A percentile compares a stretch with the other conserved stretches of the same genome.
Conservation (phyloP, 2,888 invertebrate genomes). For the Acronicta aceris region DNA sequence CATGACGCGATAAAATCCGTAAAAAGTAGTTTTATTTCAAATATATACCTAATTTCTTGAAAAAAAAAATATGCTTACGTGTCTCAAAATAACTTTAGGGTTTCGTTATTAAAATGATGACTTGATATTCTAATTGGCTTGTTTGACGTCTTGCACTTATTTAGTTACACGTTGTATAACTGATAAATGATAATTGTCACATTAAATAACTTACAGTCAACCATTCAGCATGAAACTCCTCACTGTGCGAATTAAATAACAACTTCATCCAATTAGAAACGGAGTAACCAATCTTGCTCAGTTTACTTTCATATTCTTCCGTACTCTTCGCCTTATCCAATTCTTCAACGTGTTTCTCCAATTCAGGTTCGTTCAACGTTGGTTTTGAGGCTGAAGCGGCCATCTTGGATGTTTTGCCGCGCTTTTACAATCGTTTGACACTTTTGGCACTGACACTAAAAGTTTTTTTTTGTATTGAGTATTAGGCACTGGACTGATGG, state of each 20-base stretch:
- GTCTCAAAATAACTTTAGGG: too few relatives aligned
- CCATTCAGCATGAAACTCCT: slow-evolving; percentile 79
- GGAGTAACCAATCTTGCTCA: slow-evolving; percentile 70
- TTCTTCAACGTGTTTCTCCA: slow-evolving; percentile 71
- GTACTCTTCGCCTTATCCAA: slow-evolving; percentile 66
- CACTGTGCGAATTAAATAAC: slow-evolving; percentile 70
- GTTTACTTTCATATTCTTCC: slow-evolving; percentile 72
- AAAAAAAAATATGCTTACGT: too few relatives aligned
- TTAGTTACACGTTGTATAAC: too few relatives aligned
- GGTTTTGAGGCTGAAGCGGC: slow-evolving; percentile 59
- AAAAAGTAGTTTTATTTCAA: too few relatives aligned
- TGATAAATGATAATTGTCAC: too few relatives aligned
- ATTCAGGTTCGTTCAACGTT: slow-evolving; percentile 57
- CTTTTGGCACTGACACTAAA: slow-evolving; percentile 15
- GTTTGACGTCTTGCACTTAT: too few relatives aligned
- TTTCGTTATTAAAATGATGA: too few relatives aligned
- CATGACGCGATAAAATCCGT: too few relatives aligned
- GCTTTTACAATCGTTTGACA: neutral
- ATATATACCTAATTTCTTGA: too few relatives aligned
- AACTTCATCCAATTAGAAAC: slow-evolving; percentile 78
- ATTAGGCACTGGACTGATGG: slow-evolving; percentile 7
- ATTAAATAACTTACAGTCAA: slow-evolving; percentile 72
- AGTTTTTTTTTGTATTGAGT: neutral
- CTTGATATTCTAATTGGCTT: too few relatives aligned
- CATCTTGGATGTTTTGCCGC: slow-evolving; percentile 64